Evolutionary conservation across 2,113 vertebrate genomes (phyloP), one percentile per base, ranked within the genome.

Genomic region (Syrrhaptes paradoxus): DNA sequence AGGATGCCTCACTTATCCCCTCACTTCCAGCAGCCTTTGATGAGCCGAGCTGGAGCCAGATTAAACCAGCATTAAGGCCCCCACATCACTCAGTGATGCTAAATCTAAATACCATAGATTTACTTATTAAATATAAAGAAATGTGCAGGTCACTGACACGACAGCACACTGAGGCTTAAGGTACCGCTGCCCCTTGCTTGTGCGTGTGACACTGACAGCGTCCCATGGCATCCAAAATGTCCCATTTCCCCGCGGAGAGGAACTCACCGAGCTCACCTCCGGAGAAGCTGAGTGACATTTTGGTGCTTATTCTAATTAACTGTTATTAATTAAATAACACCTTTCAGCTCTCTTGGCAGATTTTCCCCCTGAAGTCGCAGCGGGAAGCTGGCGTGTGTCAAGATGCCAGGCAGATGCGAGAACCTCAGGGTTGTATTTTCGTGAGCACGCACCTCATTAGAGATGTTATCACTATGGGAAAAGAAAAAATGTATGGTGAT

Each of bases 241-340:
- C 72, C 79, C 22, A 1, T 20, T 57, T 54, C 34, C 59, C 82
- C 59, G 6, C 0, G 0, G 51, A 77, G 79, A 4, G 74, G 61
- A 93, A 80, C 28, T 46, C 68, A 9, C 24, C 13, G 4, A 48
- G 24, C 72, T 80, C 67, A 79, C 87, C 78, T 46, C 54, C 71
- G 26, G 74, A 85, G 57, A 26, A 70, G 59, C 79, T 16, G 92
- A 83, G 49, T 45, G 85, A 84, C 85, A 78, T 36, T 25, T 9
- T 0, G 1, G 75, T 45, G 45, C 75, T 88, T 84, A 71, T 48
- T 85, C 79, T 67, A 86, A 96, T 95, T 63, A 84, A 34, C 73
- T 78, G 93, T 80, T 86, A 86, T 90, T 96, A 96, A 85, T 94
- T 95, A 95, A 95, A 84, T 94, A 76, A 86, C 83, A 93, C 88